phyloP scores from a whole-genome alignment of 2,113 vertebrate species.

The Nansenia antarctica region DNA sequence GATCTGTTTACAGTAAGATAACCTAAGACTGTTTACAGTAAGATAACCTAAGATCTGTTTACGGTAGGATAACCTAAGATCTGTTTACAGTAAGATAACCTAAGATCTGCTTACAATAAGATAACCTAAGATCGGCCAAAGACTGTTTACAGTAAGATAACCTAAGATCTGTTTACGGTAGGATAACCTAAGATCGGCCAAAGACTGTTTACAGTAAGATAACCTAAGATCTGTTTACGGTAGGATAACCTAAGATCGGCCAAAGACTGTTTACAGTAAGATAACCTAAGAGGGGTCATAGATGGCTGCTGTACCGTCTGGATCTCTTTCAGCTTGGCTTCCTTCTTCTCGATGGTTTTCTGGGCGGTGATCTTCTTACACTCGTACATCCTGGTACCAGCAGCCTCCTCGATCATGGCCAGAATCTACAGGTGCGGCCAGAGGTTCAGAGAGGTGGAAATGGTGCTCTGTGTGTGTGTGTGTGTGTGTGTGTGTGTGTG shows the following conservation, averaged over 20 bases:
- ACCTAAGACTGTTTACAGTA: too few species aligned
- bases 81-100: too few species aligned
- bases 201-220: too few species aligned
- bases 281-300: not conserved
- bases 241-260: not conserved
- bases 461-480: not conserved
- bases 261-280: not conserved
- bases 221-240: not conserved
- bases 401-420: constrained; percentile 95
- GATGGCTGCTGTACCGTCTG: constrained; percentile 74
- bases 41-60: too few species aligned
- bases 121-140: too few species aligned
- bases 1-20: too few species aligned
- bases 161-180: too few species aligned
- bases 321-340: constrained; percentile 88
- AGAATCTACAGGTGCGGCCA: constrained; percentile 79
- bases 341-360: constrained; percentile 96
- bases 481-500: not conserved
- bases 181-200: too few species aligned
- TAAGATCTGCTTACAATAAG: too few species aligned
- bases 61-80: too few species aligned
- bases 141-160: too few species aligned
- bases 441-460: not conserved
- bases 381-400: constrained; percentile 92
- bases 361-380: constrained; percentile 88